phyloP scores from a whole-genome alignment of 2,113 vertebrate species.

The Psophia crepitans region DNA sequence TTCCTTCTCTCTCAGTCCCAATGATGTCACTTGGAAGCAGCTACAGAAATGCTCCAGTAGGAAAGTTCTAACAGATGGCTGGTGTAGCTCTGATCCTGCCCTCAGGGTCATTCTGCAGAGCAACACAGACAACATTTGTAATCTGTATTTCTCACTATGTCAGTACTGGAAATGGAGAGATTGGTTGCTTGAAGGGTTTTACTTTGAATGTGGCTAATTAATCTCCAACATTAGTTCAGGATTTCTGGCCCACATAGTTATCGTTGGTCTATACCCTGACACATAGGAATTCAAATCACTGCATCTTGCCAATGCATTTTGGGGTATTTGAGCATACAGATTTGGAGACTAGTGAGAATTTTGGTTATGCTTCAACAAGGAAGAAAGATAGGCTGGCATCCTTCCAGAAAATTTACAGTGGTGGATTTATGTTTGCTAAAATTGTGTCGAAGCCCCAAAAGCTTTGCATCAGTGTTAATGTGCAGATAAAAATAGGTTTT shows the following conservation, averaged over 20 bases:
- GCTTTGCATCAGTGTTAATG: background rate
- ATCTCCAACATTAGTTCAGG: background rate
- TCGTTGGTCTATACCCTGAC: background rate
- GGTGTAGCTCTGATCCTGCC: constrained; percentile 23
- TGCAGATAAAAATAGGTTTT: constrained; percentile 38
- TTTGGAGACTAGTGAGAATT: background rate
- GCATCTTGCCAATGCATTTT: background rate
- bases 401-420: background rate
- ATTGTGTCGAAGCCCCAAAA: background rate
- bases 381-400: background rate
- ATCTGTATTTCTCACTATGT: background rate
- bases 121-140: background rate
- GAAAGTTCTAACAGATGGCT: constrained; percentile 23
- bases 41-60: background rate
- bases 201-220: constrained; percentile 27
- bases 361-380: constrained; percentile 10
- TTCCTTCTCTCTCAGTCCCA: background rate
- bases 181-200: constrained; percentile 28
- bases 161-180: background rate
- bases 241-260: constrained; percentile 10
- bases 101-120: constrained; percentile 21
- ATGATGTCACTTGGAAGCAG: background rate
- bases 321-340: background rate
- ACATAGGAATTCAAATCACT: background rate
- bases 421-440: constrained; percentile 56